Conservation (phyloP, 1,140 invertebrate species). For the Lasioglossum albipes region DNA sequence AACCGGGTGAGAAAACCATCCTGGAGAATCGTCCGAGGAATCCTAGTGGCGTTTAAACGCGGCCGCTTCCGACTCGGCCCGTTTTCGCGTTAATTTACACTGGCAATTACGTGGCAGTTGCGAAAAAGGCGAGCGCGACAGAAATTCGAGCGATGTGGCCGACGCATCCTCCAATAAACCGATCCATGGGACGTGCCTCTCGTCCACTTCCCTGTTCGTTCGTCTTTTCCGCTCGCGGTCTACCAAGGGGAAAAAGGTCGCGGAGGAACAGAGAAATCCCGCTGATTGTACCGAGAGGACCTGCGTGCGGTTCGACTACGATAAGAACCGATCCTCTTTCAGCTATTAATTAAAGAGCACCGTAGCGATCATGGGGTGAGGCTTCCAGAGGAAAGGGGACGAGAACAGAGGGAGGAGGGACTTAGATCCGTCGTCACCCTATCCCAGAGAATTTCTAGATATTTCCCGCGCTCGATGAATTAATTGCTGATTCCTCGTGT, state of each 20-base stretch:
- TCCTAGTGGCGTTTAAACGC: too few species aligned
- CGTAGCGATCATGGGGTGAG: background rate
- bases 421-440: background rate
- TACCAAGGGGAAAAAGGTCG: background rate
- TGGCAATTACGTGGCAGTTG: too few species aligned
- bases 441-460: constrained; percentile 20
- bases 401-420: too few species aligned
- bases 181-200: background rate
- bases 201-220: background rate
- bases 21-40: too few species aligned
- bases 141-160: background rate
- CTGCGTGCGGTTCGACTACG: background rate
- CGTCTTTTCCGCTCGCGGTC: background rate
- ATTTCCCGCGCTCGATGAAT: constrained; percentile 52
- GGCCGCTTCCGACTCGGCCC: too few species aligned
- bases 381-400: too few species aligned
- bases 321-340: constrained; percentile 11
- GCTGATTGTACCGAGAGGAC: constrained; percentile 21
- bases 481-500: constrained; percentile 43
- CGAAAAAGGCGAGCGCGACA: too few species aligned
- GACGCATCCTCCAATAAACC: background rate
- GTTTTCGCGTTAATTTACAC: background rate
- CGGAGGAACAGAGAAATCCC: constrained; percentile 13
- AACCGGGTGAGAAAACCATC: too few species aligned
- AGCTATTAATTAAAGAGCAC: constrained; percentile 24